Conservation (phyloP, 2,113 vertebrate genomes). For the Panthera leo region DNA sequence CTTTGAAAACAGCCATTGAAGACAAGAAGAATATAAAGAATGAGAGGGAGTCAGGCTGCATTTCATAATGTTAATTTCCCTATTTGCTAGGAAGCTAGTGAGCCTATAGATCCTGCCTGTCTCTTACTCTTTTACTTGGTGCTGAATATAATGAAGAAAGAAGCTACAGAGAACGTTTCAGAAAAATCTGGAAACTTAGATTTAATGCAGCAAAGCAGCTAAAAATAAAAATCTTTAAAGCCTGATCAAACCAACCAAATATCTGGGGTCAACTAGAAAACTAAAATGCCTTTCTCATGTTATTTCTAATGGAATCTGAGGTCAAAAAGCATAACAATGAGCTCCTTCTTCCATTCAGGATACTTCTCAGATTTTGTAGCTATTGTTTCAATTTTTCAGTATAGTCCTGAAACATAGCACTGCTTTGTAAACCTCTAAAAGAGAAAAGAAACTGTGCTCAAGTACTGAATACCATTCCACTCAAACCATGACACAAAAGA, state of each 20-base stretch:
- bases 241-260: slow-evolving; percentile 49
- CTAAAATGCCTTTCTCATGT: slow-evolving; percentile 33
- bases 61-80: slow-evolving; percentile 26
- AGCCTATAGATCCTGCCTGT: not conserved
- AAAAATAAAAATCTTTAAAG: slow-evolving; percentile 66
- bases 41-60: not conserved
- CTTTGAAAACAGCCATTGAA: slow-evolving; percentile 28
- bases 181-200: slow-evolving; percentile 30
- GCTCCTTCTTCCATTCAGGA: slow-evolving; percentile 58
- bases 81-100: not conserved
- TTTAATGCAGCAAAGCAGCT: slow-evolving; percentile 38
- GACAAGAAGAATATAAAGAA: not conserved
- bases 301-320: slow-evolving; percentile 55
- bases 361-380: slow-evolving; percentile 36
- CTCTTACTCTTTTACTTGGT: not conserved
- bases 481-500: slow-evolving; percentile 7
- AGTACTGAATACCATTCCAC: not conserved
- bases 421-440: slow-evolving; percentile 54
- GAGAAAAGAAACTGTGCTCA: not conserved
- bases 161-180: slow-evolving; percentile 36
- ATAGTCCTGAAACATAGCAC: slow-evolving; percentile 49
- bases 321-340: slow-evolving; percentile 51
- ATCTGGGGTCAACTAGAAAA: slow-evolving; percentile 60
- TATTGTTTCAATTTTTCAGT: slow-evolving; percentile 51
- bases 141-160: slow-evolving; percentile 48